Percentiles rank a stretch among this genome's conserved stretches.
phyloP scores from a whole-genome alignment of 2,888 invertebrate genomes.

The Pycnomerus fuliginosus region DNA sequence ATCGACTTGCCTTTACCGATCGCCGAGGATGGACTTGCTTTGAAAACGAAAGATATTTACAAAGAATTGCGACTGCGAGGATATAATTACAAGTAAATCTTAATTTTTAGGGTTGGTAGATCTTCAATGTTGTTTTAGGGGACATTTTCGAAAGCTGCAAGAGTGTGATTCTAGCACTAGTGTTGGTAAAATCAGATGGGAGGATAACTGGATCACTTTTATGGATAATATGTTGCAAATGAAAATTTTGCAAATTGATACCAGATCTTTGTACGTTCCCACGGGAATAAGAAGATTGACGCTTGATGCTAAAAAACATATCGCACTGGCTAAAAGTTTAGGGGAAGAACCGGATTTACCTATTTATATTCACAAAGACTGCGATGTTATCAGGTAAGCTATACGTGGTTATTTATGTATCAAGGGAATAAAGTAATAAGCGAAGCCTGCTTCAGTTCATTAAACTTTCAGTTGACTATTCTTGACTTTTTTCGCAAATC shows the following conservation, averaged over 20 bases:
- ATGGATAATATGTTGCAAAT: conserved; percentile 85
- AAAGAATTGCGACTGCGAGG: conserved; percentile 70
- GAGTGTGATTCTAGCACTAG: conserved; percentile 38
- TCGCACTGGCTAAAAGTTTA: conserved; percentile 34
- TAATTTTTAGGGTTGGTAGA: conserved; percentile 5
- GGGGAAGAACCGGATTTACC: conserved; percentile 4
- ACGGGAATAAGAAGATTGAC: conserved; percentile 55
- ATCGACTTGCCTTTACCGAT: background rate
- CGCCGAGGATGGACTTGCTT: conserved; percentile 45
- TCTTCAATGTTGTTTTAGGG: conserved; percentile 27
- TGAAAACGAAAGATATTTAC: conserved; percentile 64
- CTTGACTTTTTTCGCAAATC: background rate
- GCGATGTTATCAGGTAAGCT: conserved; percentile 10
- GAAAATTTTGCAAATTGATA: conserved; percentile 62
- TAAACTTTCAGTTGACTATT: no score
- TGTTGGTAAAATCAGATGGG: conserved; percentile 35
- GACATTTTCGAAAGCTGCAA: conserved; percentile 33
- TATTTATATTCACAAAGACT: conserved; percentile 8
- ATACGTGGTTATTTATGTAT: background rate
- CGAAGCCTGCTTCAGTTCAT: background rate
- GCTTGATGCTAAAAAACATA: conserved; percentile 52
- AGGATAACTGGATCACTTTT: conserved; percentile 77
- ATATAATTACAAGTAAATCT: conserved; percentile 55
- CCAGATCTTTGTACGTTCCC: conserved; percentile 62
- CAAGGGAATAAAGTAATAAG: background rate